phyloP scores from a whole-genome alignment of 1,140 invertebrate genomes.

The Lepidurus packardi region DNA sequence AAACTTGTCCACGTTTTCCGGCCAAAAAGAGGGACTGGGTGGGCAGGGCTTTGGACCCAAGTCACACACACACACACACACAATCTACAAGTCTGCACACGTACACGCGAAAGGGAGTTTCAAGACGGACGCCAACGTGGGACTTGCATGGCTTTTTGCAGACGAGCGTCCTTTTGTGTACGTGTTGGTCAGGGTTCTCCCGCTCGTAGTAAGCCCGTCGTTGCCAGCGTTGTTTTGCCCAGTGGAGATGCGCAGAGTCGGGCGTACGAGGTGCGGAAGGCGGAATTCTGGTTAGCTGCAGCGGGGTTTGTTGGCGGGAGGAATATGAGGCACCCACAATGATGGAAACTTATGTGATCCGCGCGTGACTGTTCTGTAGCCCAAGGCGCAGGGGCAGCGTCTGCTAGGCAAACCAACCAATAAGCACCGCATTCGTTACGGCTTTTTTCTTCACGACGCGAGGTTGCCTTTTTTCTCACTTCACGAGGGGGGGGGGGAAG shows the following conservation, averaged over 20 bases:
- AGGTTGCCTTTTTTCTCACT: not conserved
- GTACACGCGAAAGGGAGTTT: not conserved
- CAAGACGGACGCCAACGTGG: not conserved
- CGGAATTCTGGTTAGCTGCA: not conserved
- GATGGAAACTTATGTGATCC: not conserved
- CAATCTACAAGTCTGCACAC: not conserved
- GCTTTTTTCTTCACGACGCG: not conserved
- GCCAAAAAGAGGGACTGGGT: not conserved
- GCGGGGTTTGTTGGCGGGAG: not conserved
- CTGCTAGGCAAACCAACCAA: slow-evolving; percentile 11
- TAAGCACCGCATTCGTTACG: slow-evolving; percentile 21
- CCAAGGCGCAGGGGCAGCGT: slow-evolving; percentile 16
- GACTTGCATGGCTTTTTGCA: slow-evolving; percentile 8
- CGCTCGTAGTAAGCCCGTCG: not conserved
- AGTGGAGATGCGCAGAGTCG: not conserved
- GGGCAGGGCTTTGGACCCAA: not conserved
- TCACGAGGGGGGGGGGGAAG: not conserved
- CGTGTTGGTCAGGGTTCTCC: not conserved
- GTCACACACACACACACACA: not conserved
- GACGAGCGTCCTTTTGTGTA: not conserved
- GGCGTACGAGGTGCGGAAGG: slow-evolving; percentile 1
- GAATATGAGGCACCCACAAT: slow-evolving; percentile 17
- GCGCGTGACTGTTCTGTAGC: slow-evolving; percentile 20
- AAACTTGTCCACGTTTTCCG: not conserved
- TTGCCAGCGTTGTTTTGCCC: not conserved